Conservation (phyloP, 2,113 vertebrate species). For the Ammodytes dubius region DNA sequence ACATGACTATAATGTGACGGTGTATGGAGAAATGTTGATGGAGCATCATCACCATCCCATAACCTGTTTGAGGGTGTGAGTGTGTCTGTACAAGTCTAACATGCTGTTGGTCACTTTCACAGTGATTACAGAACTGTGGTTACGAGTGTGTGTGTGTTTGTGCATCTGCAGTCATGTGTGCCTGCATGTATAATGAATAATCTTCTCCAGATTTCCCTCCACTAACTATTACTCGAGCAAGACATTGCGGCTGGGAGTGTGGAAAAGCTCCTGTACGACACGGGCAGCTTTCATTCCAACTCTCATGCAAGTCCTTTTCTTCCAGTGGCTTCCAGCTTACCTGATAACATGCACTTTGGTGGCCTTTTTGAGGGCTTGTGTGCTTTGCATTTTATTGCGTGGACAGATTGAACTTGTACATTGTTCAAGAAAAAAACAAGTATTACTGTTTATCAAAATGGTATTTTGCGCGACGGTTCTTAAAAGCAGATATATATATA, state of each 20-base stretch:
- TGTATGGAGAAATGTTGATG: conserved; percentile 32
- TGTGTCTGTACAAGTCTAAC: conserved; percentile 15
- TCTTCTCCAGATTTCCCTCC: conserved; percentile 65
- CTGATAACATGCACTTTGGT: conserved; percentile 90
- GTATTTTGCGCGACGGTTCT: conserved; percentile 84
- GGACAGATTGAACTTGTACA: conserved; percentile 77
- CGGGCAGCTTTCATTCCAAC: conserved; percentile 31
- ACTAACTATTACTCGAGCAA: conserved; percentile 60
- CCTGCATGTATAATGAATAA: conserved; percentile 62
- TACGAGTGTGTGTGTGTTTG: conserved; percentile 9
- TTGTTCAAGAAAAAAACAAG: conserved; percentile 72
- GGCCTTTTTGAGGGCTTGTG: conserved; percentile 85
- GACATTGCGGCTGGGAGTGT: conserved; percentile 42
- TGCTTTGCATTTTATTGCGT: conserved; percentile 78
- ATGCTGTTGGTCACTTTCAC: conserved; percentile 12
- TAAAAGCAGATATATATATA: conserved; percentile 67
- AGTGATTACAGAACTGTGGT: conserved; percentile 7
- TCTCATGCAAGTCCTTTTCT: conserved; percentile 47
- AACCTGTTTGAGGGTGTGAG: conserved; percentile 10
- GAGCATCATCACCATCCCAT: conserved; percentile 33
- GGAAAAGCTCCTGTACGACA: conserved; percentile 40
- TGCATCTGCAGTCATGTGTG: conserved; percentile 40
- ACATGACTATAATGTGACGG: conserved; percentile 69
- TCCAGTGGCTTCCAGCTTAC: conserved; percentile 85
- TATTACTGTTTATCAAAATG: conserved; percentile 82